A percentile compares a stretch with the other conserved stretches of the same genome.
Evolutionary conservation across 2,113 vertebrate species (phyloP).

Genomic region (Etheostoma cragini): DNA sequence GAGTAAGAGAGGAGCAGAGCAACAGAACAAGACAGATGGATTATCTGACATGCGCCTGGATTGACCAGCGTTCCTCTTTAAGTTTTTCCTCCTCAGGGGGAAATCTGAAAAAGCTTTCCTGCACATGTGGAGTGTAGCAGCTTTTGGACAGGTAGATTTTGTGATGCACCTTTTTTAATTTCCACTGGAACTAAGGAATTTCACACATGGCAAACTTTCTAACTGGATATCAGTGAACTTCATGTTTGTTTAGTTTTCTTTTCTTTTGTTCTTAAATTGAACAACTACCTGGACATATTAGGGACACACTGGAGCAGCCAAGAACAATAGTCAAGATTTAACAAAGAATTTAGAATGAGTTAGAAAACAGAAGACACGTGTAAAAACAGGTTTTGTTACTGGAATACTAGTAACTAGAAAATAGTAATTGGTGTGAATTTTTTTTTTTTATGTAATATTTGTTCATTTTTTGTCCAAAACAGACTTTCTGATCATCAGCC

Average conservation of each 20-base stretch:
- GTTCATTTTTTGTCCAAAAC: constrained; percentile 23
- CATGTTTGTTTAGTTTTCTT: not conserved
- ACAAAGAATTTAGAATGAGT: constrained; percentile 26
- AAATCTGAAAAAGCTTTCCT: constrained; percentile 47
- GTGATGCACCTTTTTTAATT: not conserved
- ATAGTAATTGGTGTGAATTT: not conserved
- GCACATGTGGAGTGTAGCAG: constrained; percentile 52
- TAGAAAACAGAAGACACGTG: not conserved
- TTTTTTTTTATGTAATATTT: not conserved
- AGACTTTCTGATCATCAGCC: constrained; percentile 34
- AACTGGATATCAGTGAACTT: constrained; percentile 48
- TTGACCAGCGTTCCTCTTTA: constrained; percentile 54
- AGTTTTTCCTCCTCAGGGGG: constrained; percentile 50
- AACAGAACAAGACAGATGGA: constrained; percentile 68
- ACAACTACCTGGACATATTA: constrained; percentile 47
- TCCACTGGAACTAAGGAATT: constrained; percentile 52
- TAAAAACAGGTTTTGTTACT: constrained; percentile 15
- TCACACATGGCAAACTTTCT: constrained; percentile 23
- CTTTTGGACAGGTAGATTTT: constrained; percentile 47
- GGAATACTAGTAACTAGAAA: constrained; percentile 18
- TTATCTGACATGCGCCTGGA: constrained; percentile 65
- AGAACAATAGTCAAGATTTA: constrained; percentile 24
- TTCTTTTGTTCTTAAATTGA: not conserved
- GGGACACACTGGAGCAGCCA: constrained; percentile 22
- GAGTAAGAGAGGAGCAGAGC: constrained; percentile 54